Evolutionary conservation across 2,797 vertebrate genomes (phyloP), one percentile per base, ranked within the genome.

Genomic region (Acropternis orthonyx): DNA sequence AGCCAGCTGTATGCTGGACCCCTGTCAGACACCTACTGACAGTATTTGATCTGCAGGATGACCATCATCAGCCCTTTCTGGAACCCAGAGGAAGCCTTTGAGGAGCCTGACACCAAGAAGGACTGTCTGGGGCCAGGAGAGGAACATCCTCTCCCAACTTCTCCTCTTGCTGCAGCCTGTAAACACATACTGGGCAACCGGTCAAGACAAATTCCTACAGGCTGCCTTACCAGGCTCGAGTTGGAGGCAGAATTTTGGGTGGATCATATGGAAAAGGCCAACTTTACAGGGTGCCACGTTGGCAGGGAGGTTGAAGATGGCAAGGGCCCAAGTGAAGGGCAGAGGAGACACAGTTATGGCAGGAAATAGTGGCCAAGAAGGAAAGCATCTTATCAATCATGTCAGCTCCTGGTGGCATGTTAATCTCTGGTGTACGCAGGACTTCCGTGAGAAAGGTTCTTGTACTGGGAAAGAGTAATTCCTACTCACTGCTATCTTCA

Each of bases 231-330:
- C 12, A 58, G 26, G 63, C 48, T 85, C 8, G 24, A 20, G 26
- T 30, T 55, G 14, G 67, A 56, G 28, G 46, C 24, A 65, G 46
- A 18, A 36, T 43, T 88, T 43, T 30, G 55, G 30, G 30, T 26
- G 30, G 30, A 36, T 56, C 28, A 1, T 12, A 4, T 6, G 24
- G 39, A 48, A 72, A 85, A 85, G 8, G 14, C n/a, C 43, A 37
- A 24, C 1, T 74, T 68, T 5, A 23, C 14, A 48, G 46, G 24
- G 14, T 73, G n/a, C 49, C 1, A 1, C 1, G 0, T 1, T 19
- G 17, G 19, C 39, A 54, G 36, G 52, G 84, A 71, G 21, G 14
- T 2, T 63, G n/a, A 39, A 59, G 61, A 24, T 7, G 12, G 14
- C 41, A 37, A 39, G 11, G 10, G 17, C n/a, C 24, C 30, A 27